Evolutionary conservation across 2,113 vertebrate species (phyloP), one percentile per base, ranked within the genome.

Genomic region (Leiothrix lutea): DNA sequence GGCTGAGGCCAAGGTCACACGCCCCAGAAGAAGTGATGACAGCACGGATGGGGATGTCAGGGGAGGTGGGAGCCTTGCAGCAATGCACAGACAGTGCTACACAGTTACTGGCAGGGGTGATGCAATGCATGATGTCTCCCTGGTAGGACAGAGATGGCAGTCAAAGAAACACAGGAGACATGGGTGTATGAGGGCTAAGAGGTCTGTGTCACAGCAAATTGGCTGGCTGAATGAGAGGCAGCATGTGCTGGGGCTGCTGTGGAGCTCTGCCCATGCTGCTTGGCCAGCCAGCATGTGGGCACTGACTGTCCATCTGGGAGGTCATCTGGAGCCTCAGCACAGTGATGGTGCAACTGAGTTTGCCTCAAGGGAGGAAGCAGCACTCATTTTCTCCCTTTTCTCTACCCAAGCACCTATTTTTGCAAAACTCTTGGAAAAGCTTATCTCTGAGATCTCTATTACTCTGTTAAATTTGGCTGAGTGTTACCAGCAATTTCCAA

Each of bases 1-100:
- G 86, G 72, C 84, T 79, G 78, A 82, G 87, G 73, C 73, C 91
- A 85, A 82, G 87, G 90, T 92, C 93, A 77, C 58, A 88, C 84
- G 80, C 45, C 57, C 45, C 50, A 91, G 57, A 78, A 64, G 66
- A 75, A 65, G 73, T 6, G 81, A 82, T 47, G 87, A 91, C 79
- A 96, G 87, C 66, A 61, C 0, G 0, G 78, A 75, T 5, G 19
- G 31, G 53, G 73, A 70, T 58, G 62, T 36, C 73, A 86, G 73
- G n/a, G 26, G 44, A 69, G 70, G 40, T 62, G 58, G 66, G 29
- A 82, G 42, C 25, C 33, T 36, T n/a, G 4, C 50, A 61, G 80
- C 74, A 65, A 18, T 17, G 65, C 83, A 86, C 36, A 72, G 58
- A 73, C 33, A 13, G 61, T 7, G 57, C 77, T 60, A 50, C 14